Base-by-base conservation (phyloP, 2,888 invertebrate species). In the Drosophila setosimentum region DNA sequence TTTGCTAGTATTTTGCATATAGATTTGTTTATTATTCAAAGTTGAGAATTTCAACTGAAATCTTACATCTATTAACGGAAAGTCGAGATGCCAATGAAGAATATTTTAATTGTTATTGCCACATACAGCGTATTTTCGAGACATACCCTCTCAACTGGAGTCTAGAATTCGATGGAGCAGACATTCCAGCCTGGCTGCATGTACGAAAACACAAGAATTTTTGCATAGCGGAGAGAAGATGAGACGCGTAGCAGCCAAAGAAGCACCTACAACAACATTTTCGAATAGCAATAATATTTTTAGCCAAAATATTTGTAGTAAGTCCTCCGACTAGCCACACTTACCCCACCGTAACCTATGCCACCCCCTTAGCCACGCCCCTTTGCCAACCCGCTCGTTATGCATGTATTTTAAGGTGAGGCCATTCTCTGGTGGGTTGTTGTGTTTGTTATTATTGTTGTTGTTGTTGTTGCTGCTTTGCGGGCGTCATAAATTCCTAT, bases 271-370 rank as follows among this genome's bases (percentile, higher is more conserved):
- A 68, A 73, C 76, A 86, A 86, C 68, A 69, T 81, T 85, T 85
- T 88, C 76, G 83, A 88, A 87, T 86, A 87, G 89, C 83, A 88
- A 86, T 87, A 88, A 90, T 88, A 88, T 86, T 90, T 86, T 71
- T 65, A 69, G 90, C 63, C 82, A 55, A 80, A 78, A 90, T 78
- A 78, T 76, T 74, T 67, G 63, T 48, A 68, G 54, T 49, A 27
- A 32, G 53, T 13, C 37, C 48, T 53, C 32, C 11, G 37, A 45
- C 53, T 40, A n/a, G 27, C 27, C 50, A 27, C 29, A 13, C 32
- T 50, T 51, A 42, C 42, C 42, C 32, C 37, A 48, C 18, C 45
- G 7, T 8, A 1, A 5, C 27, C 18, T n/a, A n/a, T n/a, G n/a
- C n/a, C n/a, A n/a, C n/a, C n/a, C n/a, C n/a, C n/a, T n/a, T n/a